Evolutionary conservation across 2,113 vertebrate species (phyloP).

Genomic region (Petrocephalus zakoni): DNA sequence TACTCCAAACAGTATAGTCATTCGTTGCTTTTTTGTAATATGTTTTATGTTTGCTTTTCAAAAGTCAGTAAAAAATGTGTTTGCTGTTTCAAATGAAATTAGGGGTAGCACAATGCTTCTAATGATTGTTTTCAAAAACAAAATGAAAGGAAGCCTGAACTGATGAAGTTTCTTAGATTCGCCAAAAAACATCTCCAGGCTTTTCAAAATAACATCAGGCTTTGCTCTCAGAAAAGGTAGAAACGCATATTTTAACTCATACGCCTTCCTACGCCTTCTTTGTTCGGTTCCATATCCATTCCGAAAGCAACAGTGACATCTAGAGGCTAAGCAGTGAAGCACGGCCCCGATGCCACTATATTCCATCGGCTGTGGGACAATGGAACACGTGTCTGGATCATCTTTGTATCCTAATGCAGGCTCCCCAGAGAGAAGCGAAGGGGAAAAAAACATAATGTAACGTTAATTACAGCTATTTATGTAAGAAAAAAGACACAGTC

Average conservation of each 20-base stretch:
- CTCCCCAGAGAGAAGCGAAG: conserved; percentile 16
- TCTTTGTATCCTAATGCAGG: conserved; percentile 18
- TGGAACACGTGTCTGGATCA: conserved; percentile 15
- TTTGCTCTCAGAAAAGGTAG: conserved; percentile 9
- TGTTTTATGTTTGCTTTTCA: conserved; percentile 6
- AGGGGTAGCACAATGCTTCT: conserved; percentile 13
- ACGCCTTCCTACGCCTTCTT: neutral
- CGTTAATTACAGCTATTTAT: conserved; percentile 55
- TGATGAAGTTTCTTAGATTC: conserved; percentile 15
- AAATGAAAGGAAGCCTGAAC: conserved; percentile 21
- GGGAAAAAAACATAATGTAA: conserved; percentile 29
- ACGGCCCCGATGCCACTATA: neutral
- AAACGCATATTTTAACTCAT: conserved; percentile 8
- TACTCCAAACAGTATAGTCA: neutral
- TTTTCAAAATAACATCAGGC: conserved; percentile 20
- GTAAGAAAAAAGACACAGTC: conserved; percentile 39
- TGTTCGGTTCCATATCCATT: neutral
- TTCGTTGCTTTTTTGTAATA: neutral
- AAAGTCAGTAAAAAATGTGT: conserved; percentile 4
- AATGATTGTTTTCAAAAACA: conserved; percentile 19
- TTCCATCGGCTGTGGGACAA: neutral
- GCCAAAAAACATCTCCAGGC: conserved; percentile 18
- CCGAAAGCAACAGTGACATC: conserved; percentile 28
- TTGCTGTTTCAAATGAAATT: conserved; percentile 16
- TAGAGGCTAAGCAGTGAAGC: neutral